phyloP scores from a whole-genome alignment of 2,113 vertebrate species.

The Mobula birostris region DNA sequence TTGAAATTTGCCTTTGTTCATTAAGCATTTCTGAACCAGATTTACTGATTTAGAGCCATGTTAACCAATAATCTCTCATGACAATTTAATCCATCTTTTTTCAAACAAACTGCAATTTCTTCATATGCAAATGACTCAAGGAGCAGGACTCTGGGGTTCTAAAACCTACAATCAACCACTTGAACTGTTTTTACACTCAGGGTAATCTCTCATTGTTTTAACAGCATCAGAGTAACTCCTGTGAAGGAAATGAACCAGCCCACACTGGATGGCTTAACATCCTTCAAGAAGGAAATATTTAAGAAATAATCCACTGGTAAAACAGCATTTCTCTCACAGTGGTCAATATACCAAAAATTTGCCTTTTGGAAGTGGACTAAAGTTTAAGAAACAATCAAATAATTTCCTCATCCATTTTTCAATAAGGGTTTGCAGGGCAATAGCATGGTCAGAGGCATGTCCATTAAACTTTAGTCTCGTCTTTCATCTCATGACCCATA shows the following conservation, averaged over 20 bases:
- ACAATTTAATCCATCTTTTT: background rate
- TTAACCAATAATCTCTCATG: background rate
- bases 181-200: background rate
- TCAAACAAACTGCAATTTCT: background rate
- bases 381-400: background rate
- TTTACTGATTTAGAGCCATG: background rate
- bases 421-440: background rate
- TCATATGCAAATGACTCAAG: background rate
- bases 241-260: background rate
- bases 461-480: background rate
- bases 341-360: background rate
- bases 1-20: background rate
- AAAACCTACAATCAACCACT: background rate
- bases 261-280: background rate
- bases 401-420: background rate
- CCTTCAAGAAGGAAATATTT: no score
- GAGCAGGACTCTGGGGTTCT: background rate
- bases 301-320: background rate
- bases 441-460: background rate
- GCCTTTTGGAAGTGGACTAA: background rate
- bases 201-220: background rate
- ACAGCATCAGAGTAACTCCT: background rate
- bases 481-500: background rate
- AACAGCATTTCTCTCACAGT: background rate
- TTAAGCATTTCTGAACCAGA: background rate